phyloP scores from a whole-genome alignment of 2,888 invertebrate species.

The Diloba caeruleocephala region DNA sequence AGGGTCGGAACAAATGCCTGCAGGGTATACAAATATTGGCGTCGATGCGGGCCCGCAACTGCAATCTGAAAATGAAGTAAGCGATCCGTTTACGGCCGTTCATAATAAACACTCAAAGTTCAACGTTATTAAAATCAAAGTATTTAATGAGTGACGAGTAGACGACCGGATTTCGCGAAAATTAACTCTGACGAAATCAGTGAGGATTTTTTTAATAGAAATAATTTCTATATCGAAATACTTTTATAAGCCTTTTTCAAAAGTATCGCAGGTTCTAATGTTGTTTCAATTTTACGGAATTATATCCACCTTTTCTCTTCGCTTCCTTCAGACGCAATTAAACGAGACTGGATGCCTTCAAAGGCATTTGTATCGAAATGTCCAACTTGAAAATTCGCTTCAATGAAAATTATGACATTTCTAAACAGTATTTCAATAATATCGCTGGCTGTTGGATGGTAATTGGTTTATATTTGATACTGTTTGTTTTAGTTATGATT shows the following conservation, averaged over 20 bases:
- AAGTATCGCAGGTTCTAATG: slow-evolving; percentile 30
- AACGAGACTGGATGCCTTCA: slow-evolving; percentile 38
- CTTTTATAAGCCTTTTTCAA: slow-evolving; percentile 43
- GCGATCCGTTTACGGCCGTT: slow-evolving; percentile 5
- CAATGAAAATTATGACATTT: slow-evolving; percentile 45
- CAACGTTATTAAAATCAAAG: slow-evolving; percentile 17
- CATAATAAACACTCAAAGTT: slow-evolving; percentile 9
- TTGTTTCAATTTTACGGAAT: slow-evolving; percentile 40
- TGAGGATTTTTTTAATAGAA: slow-evolving; percentile 35
- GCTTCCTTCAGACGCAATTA: slow-evolving; percentile 44
- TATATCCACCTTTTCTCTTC: slow-evolving; percentile 27
- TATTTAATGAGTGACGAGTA: slow-evolving; percentile 15
- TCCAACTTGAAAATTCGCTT: slow-evolving; percentile 31
- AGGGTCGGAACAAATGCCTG: neutral
- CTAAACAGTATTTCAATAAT: slow-evolving; percentile 43
- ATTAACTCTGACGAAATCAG: slow-evolving; percentile 34
- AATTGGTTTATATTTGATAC: slow-evolving; percentile 33
- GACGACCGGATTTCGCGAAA: slow-evolving; percentile 12
- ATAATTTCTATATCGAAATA: slow-evolving; percentile 33
- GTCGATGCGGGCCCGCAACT: neutral
- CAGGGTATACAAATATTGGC: slow-evolving; percentile 7
- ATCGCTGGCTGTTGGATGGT: slow-evolving; percentile 23
- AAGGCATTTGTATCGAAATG: slow-evolving; percentile 39
- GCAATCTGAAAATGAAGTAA: neutral
- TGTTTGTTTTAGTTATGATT: slow-evolving; percentile 38